phyloP scores from a whole-genome alignment of 35 echinoderm and acorn worm species.

The Ophiothrix spiculata region DNA sequence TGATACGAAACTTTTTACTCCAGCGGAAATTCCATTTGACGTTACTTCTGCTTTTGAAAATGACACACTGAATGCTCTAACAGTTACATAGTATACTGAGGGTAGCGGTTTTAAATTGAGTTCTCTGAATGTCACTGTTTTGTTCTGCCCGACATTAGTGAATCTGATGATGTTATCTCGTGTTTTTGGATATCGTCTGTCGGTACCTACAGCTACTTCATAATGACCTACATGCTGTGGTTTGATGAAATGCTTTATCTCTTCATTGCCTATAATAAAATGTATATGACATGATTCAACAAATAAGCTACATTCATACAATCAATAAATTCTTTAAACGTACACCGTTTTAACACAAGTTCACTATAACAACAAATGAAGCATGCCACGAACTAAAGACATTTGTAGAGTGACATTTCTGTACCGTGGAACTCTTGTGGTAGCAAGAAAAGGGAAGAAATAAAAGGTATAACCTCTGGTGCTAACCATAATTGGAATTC shows the following conservation, averaged over 20 bases:
- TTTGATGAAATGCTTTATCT: neutral
- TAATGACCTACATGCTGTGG: conserved; percentile 27
- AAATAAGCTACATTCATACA: neutral
- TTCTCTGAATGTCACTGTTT: conserved; percentile 10
- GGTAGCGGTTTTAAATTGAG: neutral
- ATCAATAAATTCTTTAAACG: neutral
- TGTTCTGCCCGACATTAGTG: conserved; percentile 27
- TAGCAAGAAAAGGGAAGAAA: neutral
- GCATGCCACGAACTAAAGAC: neutral
- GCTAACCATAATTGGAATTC: too few relatives aligned
- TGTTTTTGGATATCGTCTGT: conserved; percentile 42
- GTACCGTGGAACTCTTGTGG: neutral
- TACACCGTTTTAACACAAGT: neutral
- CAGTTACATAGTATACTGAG: conserved; percentile 27
- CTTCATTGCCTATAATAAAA: conserved; percentile 14
- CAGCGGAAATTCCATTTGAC: conserved; percentile 31
- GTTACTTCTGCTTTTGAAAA: conserved; percentile 36
- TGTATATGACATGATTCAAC: too few relatives aligned
- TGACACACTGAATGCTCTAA: conserved; percentile 9
- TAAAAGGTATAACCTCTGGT: too few relatives aligned
- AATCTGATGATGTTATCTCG: conserved; percentile 36
- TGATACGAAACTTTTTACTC: neutral
- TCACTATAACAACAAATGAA: neutral
- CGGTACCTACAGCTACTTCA: conserved; percentile 34
- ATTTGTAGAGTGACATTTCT: neutral